Conservation (phyloP, 2,888 invertebrate species). For the Magallana nippona region DNA sequence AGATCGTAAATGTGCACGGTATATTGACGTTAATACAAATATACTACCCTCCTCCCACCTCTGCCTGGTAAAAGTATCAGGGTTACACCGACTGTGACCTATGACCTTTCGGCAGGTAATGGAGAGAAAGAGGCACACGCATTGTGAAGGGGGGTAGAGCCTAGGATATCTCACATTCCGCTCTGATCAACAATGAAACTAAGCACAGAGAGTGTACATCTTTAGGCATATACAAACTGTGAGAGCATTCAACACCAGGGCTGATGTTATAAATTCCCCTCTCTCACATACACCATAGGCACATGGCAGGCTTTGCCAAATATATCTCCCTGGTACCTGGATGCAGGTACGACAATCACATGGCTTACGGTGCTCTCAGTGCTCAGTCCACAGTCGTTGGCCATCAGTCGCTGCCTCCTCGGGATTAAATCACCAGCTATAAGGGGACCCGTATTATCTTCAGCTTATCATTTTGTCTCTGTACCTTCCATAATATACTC, state of each 20-base stretch:
- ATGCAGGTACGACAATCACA: slow-evolving; percentile 24
- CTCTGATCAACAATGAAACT: slow-evolving; percentile 40
- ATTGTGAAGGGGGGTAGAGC: slow-evolving; percentile 34
- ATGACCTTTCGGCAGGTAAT: slow-evolving; percentile 47
- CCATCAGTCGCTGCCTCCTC: neutral
- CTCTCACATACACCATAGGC: slow-evolving; percentile 43
- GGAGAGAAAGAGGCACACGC: slow-evolving; percentile 44
- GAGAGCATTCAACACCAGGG: slow-evolving; percentile 30
- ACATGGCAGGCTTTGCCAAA: slow-evolving; percentile 49
- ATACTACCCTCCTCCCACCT: neutral
- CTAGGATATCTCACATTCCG: slow-evolving; percentile 39
- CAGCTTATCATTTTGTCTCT: slow-evolving; percentile 3
- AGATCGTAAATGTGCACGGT: neutral
- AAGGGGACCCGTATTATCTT: slow-evolving; percentile 9
- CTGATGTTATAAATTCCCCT: slow-evolving; percentile 46
- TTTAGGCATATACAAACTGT: slow-evolving; percentile 52
- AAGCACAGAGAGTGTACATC: slow-evolving; percentile 50
- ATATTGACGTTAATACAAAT: slow-evolving; percentile 20
- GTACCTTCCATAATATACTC: neutral
- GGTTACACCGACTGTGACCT: slow-evolving; percentile 42
- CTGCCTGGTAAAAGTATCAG: slow-evolving; percentile 29
- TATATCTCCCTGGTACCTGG: slow-evolving; percentile 40
- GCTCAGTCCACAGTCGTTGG: slow-evolving; percentile 19
- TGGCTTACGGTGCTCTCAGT: neutral
- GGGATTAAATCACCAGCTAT: slow-evolving; percentile 24